phyloP scores from a whole-genome alignment of 2,797 vertebrate species.

The Bryconaethiops microstoma region DNA sequence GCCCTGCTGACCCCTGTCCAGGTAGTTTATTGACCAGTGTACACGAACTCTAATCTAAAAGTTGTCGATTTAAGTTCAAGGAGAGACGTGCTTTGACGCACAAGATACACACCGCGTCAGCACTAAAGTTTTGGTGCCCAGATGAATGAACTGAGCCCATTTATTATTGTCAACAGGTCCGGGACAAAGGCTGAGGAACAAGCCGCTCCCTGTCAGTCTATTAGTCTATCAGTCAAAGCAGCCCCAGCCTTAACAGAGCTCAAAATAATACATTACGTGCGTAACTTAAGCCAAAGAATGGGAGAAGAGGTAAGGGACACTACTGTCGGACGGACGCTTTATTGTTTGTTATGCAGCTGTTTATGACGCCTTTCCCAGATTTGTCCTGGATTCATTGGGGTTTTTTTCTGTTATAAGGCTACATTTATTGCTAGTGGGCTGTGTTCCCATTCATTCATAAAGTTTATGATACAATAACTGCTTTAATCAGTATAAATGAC shows the following conservation, averaged over 20 bases:
- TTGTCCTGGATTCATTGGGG: no score
- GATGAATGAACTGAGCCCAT: neutral
- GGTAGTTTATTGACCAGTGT: conserved; percentile 52
- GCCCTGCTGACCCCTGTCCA: conserved; percentile 26
- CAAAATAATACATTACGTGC: conserved; percentile 22
- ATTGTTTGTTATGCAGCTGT: neutral
- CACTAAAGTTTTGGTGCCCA: conserved; percentile 24
- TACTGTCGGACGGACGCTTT: neutral
- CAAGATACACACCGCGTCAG: conserved; percentile 39
- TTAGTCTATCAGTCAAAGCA: conserved; percentile 1
- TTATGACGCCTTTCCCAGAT: no score
- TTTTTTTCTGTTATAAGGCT: no score
- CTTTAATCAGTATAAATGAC: no score
- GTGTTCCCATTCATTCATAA: no score
- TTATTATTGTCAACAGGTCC: conserved; percentile 40
- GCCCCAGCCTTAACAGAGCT: neutral
- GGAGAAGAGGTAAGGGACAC: conserved; percentile 2
- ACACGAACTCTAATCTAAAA: conserved; percentile 49
- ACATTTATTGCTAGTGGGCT: no score
- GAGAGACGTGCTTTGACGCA: conserved; percentile 57
- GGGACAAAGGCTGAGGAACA: conserved; percentile 30
- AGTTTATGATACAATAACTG: no score
- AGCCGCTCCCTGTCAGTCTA: neutral
- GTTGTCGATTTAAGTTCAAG: conserved; percentile 52
- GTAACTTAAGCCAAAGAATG: conserved; percentile 16